These are phyloP conservation scores for Hemibagrus wyckioides DNA, from an alignment of 2,113 vertebrate genomes.

Conservation along the genomic window DNA sequence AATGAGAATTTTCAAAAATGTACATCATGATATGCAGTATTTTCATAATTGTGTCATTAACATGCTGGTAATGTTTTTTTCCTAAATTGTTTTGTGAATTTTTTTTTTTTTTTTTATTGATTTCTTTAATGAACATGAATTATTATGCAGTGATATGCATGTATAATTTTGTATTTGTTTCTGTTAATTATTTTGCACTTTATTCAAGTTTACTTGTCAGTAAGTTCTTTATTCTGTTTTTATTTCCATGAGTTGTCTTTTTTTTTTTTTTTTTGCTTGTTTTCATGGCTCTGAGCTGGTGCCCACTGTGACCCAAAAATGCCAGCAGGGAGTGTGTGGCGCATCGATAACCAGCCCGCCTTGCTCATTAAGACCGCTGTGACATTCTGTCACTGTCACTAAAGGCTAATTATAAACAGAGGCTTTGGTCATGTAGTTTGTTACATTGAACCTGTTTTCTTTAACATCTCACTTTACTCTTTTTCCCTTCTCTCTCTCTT, in stretches of 20 bases:
- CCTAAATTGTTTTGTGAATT: not conserved
- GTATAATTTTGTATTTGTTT: not conserved
- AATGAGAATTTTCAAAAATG: not conserved
- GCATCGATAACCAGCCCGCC: slow-evolving; percentile 47
- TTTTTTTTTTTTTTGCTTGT: not conserved
- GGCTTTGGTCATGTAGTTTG: slow-evolving; percentile 35
- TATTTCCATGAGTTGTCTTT: not conserved
- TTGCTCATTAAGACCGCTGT: slow-evolving; percentile 42
- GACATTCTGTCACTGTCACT: slow-evolving; percentile 52
- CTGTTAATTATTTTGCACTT: not conserved
- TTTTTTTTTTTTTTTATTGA: not conserved
- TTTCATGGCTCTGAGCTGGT: slow-evolving; percentile 31
- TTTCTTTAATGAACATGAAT: not conserved
- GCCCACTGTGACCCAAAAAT: slow-evolving; percentile 52
- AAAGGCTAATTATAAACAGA: slow-evolving; percentile 55
- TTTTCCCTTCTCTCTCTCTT: not conserved
- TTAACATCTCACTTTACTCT: slow-evolving; percentile 6
- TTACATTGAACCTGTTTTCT: slow-evolving; percentile 26
- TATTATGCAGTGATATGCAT: not conserved
- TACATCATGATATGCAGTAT: not conserved
- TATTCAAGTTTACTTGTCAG: not conserved
- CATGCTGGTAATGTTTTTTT: not conserved
- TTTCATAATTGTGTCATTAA: not conserved
- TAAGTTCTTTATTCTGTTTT: not conserved
- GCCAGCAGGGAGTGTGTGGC: slow-evolving; percentile 42